Percentiles rank a stretch among this genome's conserved stretches.
phyloP scores from a whole-genome alignment of 2,113 vertebrate genomes.

The Alectura lathami region DNA sequence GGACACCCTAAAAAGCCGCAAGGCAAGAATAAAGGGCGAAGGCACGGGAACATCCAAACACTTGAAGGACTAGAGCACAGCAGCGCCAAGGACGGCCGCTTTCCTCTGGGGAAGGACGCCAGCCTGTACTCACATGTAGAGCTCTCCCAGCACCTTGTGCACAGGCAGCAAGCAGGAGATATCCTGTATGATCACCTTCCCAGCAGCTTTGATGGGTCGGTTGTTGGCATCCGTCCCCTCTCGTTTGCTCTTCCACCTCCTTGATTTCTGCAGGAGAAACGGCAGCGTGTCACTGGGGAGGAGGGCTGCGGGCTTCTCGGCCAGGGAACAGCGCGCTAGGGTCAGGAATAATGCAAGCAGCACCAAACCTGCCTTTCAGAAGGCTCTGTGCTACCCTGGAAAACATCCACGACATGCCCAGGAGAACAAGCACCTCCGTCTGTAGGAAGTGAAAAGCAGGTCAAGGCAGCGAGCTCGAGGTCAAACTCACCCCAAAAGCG shows the following conservation, averaged over 20 bases:
- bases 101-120: neutral
- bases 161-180: constrained; percentile 93
- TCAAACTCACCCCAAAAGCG: constrained; percentile 59
- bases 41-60: neutral
- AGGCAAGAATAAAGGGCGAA: neutral
- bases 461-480: constrained; percentile 65
- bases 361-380: constrained; percentile 63
- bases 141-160: constrained; percentile 91
- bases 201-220: constrained; percentile 92
- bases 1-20: neutral
- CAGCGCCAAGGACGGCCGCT: neutral
- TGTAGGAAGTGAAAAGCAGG: constrained; percentile 72
- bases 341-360: constrained; percentile 63
- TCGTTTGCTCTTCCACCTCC: constrained; percentile 93
- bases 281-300: neutral
- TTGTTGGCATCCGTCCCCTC: constrained; percentile 85
- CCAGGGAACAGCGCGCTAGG: constrained; percentile 54
- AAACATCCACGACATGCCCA: constrained; percentile 59
- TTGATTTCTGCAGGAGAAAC: constrained; percentile 86
- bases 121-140: constrained; percentile 85
- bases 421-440: constrained; percentile 74
- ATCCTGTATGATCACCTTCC: constrained; percentile 97
- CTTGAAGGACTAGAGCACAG: neutral
- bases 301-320: neutral
- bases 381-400: constrained; percentile 57